Evolutionary conservation across 2,113 vertebrate species (phyloP).

Genomic region (Capreolus pygargus): DNA sequence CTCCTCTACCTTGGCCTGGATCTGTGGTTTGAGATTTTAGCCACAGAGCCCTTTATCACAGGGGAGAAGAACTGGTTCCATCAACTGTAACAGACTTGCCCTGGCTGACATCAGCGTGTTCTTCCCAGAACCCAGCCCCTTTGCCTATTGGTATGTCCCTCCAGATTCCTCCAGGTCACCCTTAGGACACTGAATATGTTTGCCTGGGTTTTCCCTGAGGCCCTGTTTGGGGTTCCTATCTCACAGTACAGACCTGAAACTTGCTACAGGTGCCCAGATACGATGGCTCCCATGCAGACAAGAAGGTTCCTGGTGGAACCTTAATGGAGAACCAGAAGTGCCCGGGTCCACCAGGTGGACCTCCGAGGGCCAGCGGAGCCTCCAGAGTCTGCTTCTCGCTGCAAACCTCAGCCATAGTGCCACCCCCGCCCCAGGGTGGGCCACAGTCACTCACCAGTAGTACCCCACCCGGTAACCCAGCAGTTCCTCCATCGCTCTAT

Average conservation of each 20-base stretch:
- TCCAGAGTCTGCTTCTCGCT: not conserved
- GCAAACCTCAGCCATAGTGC: not conserved
- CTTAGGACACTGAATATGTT: not conserved
- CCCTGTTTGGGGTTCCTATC: not conserved
- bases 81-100: not conserved
- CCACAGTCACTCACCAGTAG: not conserved
- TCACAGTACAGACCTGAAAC: no score
- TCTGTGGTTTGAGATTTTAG: not conserved
- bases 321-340: not conserved
- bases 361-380: not conserved
- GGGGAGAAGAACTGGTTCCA: not conserved
- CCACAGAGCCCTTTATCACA: not conserved
- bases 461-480: constrained; percentile 70
- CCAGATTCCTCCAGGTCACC: not conserved
- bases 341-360: not conserved
- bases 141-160: not conserved
- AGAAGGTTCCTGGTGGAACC: not conserved
- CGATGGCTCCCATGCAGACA: not conserved
- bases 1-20: not conserved
- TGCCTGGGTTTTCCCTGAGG: not conserved
- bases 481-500: constrained; percentile 52
- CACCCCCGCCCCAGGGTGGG: not conserved
- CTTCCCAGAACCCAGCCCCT: not conserved
- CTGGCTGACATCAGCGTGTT: not conserved
- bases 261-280: not conserved